Base-by-base conservation (phyloP, 2,888 invertebrate species). In the Orthonychiurus folsomi region DNA sequence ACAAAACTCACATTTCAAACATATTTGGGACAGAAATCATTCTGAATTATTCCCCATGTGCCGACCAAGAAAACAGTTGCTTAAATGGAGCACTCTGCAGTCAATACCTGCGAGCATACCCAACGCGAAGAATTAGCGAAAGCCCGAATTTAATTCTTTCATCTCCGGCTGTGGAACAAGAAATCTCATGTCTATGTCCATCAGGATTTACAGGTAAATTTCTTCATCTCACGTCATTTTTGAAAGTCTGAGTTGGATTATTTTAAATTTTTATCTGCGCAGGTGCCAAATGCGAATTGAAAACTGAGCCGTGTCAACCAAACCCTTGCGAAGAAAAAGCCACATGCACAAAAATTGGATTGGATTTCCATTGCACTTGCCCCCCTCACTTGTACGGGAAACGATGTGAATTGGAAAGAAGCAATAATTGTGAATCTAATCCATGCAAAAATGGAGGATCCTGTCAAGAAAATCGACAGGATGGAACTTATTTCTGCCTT, bases 371-470 rank as follows among this genome's bases (percentile, higher is more conserved):
- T 66, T 94, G 94, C 74, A 80, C 83, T 1, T 94, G 94, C 75
- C 86, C 89, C 0, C 77, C 84, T 0, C 82, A 86, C 61, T 83
- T 87, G 63, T 88, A 91, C 75, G 93, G 93, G 1, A 86, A 86
- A 75, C 81, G 85, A 27, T 93, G 93, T 75, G 91, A 94, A 75
- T 76, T 86, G 60, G 90, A 92, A 76, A 82, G 86, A 71, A 88
- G 89, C 37, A 89, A 91, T 73, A 87, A 86, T 0, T 94, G 93
- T 75, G 86, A 86, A 59, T 86, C 84, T 59, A 88, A 87, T 75
- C 93, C 93, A 0, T 94, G 94, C 75, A 84, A 85, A 73, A 93
- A 94, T 76, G 93, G 93, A 9, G 94, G 93, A 1, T 89, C 91
- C 0, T 94, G 94, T 3, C 86, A 89, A 71, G 89, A 89, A 75